phyloP scores from a whole-genome alignment of 2,797 vertebrate species.

The Urocyon cinereoargenteus region DNA sequence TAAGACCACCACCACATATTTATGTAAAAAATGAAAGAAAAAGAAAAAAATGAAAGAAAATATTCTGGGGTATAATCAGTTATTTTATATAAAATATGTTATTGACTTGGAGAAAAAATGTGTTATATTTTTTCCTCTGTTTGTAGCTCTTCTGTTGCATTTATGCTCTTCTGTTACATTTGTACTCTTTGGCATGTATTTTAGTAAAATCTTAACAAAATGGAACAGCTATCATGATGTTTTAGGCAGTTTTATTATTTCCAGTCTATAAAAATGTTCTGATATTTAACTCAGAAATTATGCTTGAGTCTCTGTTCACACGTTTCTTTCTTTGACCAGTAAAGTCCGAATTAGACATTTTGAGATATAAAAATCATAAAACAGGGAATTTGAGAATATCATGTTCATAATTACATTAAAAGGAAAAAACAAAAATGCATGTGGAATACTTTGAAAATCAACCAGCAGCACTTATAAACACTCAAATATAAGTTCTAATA shows the following conservation, averaged over 20 bases:
- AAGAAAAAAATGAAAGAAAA: conserved; percentile 14
- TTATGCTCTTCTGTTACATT: neutral
- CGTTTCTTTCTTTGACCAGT: neutral
- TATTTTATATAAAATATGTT: conserved; percentile 10
- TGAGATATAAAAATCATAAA: neutral
- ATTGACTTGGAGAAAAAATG: neutral
- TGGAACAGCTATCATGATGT: neutral
- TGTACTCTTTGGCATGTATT: neutral
- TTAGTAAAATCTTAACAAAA: conserved; percentile 7
- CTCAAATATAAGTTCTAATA: neutral
- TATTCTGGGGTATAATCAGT: neutral
- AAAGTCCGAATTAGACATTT: neutral
- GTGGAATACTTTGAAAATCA: conserved; percentile 1
- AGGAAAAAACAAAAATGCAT: neutral
- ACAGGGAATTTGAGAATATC: neutral
- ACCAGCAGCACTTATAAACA: neutral
- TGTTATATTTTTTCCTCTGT: neutral
- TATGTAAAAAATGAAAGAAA: conserved; percentile 25
- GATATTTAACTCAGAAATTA: neutral
- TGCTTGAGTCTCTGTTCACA: neutral
- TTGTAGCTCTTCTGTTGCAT: conserved; percentile 9
- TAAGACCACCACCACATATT: neutral
- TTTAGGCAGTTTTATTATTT: neutral
- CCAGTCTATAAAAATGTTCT: neutral
- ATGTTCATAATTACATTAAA: conserved; percentile 1